Evolutionary conservation across 1,140 invertebrate genomes (phyloP).

Genomic region (Drosophila sproati): DNA sequence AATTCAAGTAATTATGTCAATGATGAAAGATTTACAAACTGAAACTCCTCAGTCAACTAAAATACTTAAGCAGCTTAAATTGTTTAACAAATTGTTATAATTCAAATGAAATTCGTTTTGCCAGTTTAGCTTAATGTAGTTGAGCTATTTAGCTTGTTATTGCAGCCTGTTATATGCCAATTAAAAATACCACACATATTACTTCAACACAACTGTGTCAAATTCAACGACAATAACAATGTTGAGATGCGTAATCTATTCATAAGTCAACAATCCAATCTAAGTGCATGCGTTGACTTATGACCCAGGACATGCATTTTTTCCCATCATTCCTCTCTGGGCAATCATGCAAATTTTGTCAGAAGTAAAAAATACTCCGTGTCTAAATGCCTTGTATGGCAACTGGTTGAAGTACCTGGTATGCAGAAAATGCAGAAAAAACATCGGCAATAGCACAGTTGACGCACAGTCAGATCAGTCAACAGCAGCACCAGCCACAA

Average conservation of each 20-base stretch:
- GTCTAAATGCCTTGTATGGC: conserved; percentile 72
- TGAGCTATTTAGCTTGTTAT: background rate
- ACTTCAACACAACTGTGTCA: background rate
- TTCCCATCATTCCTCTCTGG: conserved; percentile 39
- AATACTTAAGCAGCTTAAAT: background rate
- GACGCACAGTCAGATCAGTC: background rate
- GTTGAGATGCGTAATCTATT: conserved; percentile 27
- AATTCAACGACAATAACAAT: background rate
- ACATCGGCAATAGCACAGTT: conserved; percentile 16
- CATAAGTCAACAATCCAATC: conserved; percentile 26
- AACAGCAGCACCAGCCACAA: background rate
- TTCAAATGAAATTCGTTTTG: background rate
- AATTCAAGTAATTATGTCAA: too few relatives aligned
- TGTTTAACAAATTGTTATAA: conserved; percentile 4
- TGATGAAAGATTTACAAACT: too few relatives aligned
- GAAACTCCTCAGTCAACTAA: background rate
- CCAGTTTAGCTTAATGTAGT: too few relatives aligned
- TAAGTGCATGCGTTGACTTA: conserved; percentile 33
- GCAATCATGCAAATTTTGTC: conserved; percentile 58
- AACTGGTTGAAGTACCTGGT: conserved; percentile 66
- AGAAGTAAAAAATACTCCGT: conserved; percentile 14
- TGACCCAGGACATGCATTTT: conserved; percentile 49
- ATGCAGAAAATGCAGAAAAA: conserved; percentile 6
- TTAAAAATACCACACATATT: background rate
- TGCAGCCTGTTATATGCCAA: conserved; percentile 22